Evolutionary conservation across 2,797 vertebrate species (phyloP).

Genomic region (Syngnathus rostellatus): DNA sequence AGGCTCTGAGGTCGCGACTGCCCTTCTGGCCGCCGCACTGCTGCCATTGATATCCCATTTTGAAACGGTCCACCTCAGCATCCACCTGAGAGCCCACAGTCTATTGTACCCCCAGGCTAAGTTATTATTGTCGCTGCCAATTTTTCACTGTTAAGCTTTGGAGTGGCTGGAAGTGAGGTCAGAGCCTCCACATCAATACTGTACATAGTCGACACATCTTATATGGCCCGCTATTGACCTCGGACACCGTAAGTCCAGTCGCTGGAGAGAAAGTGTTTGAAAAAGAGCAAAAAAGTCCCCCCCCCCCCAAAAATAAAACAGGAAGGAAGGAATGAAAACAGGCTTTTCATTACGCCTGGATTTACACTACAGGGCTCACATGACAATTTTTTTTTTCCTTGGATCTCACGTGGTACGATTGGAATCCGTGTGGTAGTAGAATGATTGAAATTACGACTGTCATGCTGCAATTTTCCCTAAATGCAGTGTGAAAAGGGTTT

Average conservation of each 20-base stretch:
- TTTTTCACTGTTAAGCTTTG: slow-evolving; percentile 6
- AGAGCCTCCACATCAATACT: slow-evolving; percentile 4
- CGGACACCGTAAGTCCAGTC: background rate
- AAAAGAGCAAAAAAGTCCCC: background rate
- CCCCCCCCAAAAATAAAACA: background rate
- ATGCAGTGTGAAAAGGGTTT: background rate
- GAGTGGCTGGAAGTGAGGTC: slow-evolving; percentile 4
- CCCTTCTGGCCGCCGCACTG: background rate
- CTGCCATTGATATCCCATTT: slow-evolving; percentile 7
- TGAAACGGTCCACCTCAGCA: slow-evolving; percentile 6
- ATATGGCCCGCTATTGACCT: background rate
- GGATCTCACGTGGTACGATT: background rate
- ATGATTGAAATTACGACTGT: background rate
- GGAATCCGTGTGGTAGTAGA: background rate
- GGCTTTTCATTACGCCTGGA: background rate
- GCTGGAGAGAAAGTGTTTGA: background rate
- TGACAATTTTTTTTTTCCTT: background rate
- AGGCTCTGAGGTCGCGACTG: slow-evolving; percentile 4
- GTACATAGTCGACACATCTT: slow-evolving; percentile 4
- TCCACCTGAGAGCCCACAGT: slow-evolving; percentile 5
- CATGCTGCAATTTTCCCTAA: background rate
- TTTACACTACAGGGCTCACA: background rate
- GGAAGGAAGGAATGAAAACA: background rate
- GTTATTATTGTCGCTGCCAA: slow-evolving; percentile 6
- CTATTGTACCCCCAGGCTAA: slow-evolving; percentile 2